Evolutionary conservation across 2,797 vertebrate species (phyloP).

Genomic region (Morelia viridis): DNA sequence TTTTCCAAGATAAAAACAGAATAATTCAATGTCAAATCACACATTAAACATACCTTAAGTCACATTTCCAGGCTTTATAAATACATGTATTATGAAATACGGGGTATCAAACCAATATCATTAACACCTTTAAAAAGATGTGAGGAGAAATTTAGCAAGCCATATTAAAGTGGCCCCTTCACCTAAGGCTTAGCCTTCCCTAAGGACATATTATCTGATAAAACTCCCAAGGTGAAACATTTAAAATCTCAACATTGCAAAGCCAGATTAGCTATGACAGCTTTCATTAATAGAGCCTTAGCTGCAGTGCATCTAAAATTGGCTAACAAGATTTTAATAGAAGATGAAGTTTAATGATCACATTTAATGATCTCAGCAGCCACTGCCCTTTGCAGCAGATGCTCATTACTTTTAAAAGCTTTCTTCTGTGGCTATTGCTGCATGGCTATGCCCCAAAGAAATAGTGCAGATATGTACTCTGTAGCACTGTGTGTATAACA

Average conservation of each 20-base stretch:
- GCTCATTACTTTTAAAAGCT: constrained; percentile 36
- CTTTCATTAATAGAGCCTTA: constrained; percentile 46
- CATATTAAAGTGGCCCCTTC: background rate
- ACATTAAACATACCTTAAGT: background rate
- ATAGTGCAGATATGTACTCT: constrained; percentile 17
- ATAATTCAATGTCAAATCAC: background rate
- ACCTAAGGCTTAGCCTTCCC: constrained; percentile 22
- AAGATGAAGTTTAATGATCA: constrained; percentile 40
- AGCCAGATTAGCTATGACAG: constrained; percentile 14
- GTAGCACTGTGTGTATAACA: background rate
- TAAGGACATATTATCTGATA: constrained; percentile 32
- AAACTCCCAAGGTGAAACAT: constrained; percentile 35
- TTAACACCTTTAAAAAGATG: background rate
- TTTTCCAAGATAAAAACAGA: background rate
- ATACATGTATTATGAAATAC: background rate
- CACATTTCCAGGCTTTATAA: constrained; percentile 12
- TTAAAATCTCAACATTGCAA: constrained; percentile 13
- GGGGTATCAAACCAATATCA: constrained; percentile 9
- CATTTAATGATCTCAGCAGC: constrained; percentile 31
- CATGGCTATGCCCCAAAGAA: constrained; percentile 1
- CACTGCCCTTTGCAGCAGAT: constrained; percentile 33
- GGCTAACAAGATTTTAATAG: constrained; percentile 41
- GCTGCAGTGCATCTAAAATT: constrained; percentile 42
- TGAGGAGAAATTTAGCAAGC: background rate
- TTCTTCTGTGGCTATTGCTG: constrained; percentile 11